Conservation (phyloP, 2,797 vertebrate genomes). For the Sebastes iracundus region DNA sequence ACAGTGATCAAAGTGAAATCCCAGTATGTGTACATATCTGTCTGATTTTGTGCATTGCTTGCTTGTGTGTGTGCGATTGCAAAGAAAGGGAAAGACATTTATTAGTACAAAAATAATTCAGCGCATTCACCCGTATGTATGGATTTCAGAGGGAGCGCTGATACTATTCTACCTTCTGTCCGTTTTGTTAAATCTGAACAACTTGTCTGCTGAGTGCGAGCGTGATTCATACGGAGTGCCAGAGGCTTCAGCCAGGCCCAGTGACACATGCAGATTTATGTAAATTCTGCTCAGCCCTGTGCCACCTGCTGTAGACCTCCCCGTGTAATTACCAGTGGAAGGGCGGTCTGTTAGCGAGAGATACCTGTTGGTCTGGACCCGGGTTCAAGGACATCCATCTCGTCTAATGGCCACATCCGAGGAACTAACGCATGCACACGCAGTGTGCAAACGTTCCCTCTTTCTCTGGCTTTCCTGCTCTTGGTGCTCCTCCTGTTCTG, state of each 20-base stretch:
- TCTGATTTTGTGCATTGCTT: neutral
- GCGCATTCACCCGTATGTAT: neutral
- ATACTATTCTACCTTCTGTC: neutral
- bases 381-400: conserved; percentile 77
- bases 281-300: conserved; percentile 65
- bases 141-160: conserved; percentile 2
- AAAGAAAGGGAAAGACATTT: neutral
- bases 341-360: conserved; percentile 59
- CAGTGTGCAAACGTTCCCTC: conserved; percentile 10
- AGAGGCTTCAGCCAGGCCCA: conserved; percentile 68
- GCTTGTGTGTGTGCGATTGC: neutral
- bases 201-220: conserved; percentile 55
- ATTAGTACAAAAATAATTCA: conserved; percentile 19
- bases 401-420: conserved; percentile 44
- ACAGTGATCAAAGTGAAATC: neutral
- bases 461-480: neutral
- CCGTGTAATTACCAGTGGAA: conserved; percentile 77
- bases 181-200: conserved; percentile 49
- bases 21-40: neutral
- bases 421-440: conserved; percentile 30
- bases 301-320: conserved; percentile 69
- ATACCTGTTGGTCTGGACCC: conserved; percentile 66
- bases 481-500: neutral
- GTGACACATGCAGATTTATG: conserved; percentile 84
- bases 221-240: conserved; percentile 58